Evolutionary conservation across 2,113 vertebrate species (phyloP).

Genomic region (Gymnarchus niloticus): DNA sequence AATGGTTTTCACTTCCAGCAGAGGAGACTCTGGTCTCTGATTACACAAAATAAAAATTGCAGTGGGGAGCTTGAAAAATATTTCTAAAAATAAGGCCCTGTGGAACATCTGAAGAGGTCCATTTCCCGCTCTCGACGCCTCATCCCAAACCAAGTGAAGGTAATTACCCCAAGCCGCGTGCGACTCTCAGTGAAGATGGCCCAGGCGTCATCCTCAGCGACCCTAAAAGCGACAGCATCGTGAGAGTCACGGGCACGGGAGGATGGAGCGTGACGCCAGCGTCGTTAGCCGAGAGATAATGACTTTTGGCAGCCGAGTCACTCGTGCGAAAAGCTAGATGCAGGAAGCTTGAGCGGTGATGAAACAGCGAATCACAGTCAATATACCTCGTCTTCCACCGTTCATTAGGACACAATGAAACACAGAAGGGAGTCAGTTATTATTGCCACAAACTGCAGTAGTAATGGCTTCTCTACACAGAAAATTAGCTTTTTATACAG

Average conservation of each 20-base stretch:
- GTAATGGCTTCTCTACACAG: neutral
- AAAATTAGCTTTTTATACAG: slow-evolving; percentile 13
- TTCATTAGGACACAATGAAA: neutral
- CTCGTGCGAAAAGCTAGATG: neutral
- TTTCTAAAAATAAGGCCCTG: neutral
- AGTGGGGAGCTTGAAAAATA: neutral
- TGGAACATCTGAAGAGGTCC: neutral
- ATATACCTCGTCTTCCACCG: neutral
- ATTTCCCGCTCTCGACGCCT: neutral
- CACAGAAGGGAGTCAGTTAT: neutral
- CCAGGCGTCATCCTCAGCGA: neutral
- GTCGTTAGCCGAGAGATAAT: neutral
- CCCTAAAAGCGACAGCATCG: neutral
- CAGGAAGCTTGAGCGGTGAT: neutral
- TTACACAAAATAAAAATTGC: neutral
- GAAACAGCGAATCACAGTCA: neutral
- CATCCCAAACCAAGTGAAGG: neutral
- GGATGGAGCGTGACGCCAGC: neutral
- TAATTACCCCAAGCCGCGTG: neutral
- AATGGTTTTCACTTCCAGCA: neutral
- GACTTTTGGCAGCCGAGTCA: slow-evolving; percentile 11
- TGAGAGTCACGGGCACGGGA: neutral
- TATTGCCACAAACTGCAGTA: neutral
- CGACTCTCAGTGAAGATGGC: neutral
- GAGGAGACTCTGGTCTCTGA: neutral